A percentile compares a stretch with the other conserved stretches of the same genome.
These are phyloP conservation scores for Takifugu ocellatus DNA, from an alignment of 2,797 vertebrate genomes.

Conservation along the genomic window DNA sequence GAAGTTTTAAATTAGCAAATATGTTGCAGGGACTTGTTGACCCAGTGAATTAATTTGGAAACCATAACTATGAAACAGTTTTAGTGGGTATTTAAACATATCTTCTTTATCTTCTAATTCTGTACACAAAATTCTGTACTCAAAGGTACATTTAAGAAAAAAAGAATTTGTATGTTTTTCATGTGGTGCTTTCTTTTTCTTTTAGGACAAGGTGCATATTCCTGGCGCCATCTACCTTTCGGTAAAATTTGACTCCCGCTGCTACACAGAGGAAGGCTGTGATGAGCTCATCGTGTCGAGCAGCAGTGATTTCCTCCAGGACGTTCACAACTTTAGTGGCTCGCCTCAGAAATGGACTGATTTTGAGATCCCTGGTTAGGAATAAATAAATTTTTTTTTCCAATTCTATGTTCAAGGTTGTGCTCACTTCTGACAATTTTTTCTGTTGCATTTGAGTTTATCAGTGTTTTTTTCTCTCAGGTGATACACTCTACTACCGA, in stretches of 20 bases:
- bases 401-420: background rate
- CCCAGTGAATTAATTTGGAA: too few species aligned
- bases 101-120: too few species aligned
- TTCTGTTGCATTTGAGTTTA: background rate
- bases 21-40: too few species aligned
- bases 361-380: conserved; percentile 93
- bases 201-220: conserved; percentile 95
- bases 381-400: conserved; percentile 1
- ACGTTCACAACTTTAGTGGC: conserved; percentile 92
- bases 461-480: conserved; percentile 60
- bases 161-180: background rate
- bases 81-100: too few species aligned
- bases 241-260: conserved; percentile 91
- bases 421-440: background rate
- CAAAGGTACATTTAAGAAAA: too few species aligned
- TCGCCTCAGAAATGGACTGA: conserved; percentile 94
- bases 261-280: conserved; percentile 94
- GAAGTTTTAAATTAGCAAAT: too few species aligned
- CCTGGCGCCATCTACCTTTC: conserved; percentile 96
- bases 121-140: too few species aligned
- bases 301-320: conserved; percentile 91
- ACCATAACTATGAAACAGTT: too few species aligned
- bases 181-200: background rate
- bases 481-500: conserved; percentile 91
- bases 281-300: conserved; percentile 94